Evolutionary conservation across 2,113 vertebrate species (phyloP), one percentile per base, ranked within the genome.

Genomic region (Serinus canaria): DNA sequence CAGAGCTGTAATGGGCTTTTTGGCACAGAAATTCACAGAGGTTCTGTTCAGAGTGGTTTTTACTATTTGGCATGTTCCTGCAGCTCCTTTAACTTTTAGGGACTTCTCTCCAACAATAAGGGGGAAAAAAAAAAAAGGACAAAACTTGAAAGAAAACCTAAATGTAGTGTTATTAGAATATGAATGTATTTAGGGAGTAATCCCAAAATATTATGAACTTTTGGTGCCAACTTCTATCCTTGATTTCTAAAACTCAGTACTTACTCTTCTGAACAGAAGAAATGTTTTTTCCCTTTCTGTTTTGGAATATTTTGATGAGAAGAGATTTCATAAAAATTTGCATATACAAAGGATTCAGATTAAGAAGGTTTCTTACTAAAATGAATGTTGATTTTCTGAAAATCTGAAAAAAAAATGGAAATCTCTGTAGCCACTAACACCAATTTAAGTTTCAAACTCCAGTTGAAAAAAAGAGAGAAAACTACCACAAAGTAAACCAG

Each of bases 1-100:
- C 47, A 91, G 60, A 92, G 39, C 52, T 84, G 35, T 91, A 89
- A 78, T 87, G 89, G 92, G 84, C 56, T 75, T 89, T 64, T 31
- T 92, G 90, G 90, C 84, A 82, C 23, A 28, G 68, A 85, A 82
- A 59, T 15, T 30, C 47, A 62, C 22, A 63, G 68, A 55, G 30
- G 60, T 70, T 94, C 81, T 94, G 66, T 63, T 95, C 73, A 70
- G 86, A 56, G 76, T 49, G 81, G 28, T 1, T 90, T 94, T 95
- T 92, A 91, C 27, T 56, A 31, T 47, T 72, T 91, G 87, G 66
- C 31, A 23, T 52, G 25, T 14, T 89, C 35, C 31, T 74, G 44
- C 52, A 64, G 64, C 37, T 81, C 35, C 78, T 96, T 87, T 70
- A 78, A 52, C 30, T 84, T 84, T 43, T 7, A 68, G 69, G 59